Evolutionary conservation across 2,113 vertebrate species (phyloP).

Genomic region (Dicentrarchus labrax): DNA sequence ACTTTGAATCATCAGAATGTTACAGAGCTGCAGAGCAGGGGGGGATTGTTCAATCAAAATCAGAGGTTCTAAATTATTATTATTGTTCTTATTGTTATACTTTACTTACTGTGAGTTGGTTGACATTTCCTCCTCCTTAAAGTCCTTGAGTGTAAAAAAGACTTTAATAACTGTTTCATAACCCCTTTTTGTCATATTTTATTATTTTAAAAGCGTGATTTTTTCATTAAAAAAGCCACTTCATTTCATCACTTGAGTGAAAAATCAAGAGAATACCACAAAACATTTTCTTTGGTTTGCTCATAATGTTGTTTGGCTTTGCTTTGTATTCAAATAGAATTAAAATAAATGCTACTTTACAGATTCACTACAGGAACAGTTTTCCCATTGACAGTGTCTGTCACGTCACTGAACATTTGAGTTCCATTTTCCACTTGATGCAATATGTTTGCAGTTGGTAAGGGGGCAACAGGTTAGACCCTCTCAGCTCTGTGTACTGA

Average conservation of each 20-base stretch:
- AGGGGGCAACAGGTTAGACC: slow-evolving; percentile 51
- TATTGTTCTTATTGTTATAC: no score
- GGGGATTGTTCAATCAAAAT: no score
- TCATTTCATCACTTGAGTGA: neutral
- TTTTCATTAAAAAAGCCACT: neutral
- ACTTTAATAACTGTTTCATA: no score
- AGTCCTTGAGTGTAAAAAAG: no score
- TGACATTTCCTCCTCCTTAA: no score
- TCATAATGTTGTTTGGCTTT: neutral
- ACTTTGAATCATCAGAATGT: no score
- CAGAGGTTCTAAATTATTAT: no score
- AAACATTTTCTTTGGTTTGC: neutral
- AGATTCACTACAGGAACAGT: neutral
- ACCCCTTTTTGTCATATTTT: neutral
- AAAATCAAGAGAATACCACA: neutral
- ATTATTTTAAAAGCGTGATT: no score
- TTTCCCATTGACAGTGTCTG: slow-evolving; percentile 28
- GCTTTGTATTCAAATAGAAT: neutral
- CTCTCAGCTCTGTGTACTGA: slow-evolving; percentile 67
- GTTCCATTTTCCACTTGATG: slow-evolving; percentile 51
- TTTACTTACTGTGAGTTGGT: no score
- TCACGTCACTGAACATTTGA: slow-evolving; percentile 46
- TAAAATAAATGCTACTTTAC: neutral
- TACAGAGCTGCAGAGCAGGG: no score
- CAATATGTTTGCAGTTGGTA: slow-evolving; percentile 44